Percentiles rank a stretch among this genome's conserved stretches.
phyloP scores from a whole-genome alignment of 2,888 invertebrate species.

The Tolmerus cingulatus region DNA sequence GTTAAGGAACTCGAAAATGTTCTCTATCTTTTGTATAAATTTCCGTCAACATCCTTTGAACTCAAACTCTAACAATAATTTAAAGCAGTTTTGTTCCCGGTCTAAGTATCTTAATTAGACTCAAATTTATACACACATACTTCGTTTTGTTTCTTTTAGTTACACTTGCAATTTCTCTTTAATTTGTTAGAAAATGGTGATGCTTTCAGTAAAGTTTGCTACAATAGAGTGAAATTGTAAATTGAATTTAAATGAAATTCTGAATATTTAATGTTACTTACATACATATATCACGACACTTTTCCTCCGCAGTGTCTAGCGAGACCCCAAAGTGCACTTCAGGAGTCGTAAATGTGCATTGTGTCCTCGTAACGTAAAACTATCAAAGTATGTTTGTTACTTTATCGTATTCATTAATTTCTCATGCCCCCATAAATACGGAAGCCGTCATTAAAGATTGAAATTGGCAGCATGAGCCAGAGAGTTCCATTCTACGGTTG shows the following conservation, averaged over 20 bases:
- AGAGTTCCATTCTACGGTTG: not conserved
- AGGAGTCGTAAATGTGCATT: not conserved
- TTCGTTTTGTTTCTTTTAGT: not conserved
- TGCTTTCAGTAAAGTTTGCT: not conserved
- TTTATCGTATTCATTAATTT: not conserved
- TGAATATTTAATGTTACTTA: not conserved
- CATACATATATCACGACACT: not conserved
- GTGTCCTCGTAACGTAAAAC: not conserved
- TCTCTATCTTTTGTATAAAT: no score
- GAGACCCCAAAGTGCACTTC: not conserved
- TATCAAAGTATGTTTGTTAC: not conserved
- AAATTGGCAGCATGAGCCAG: not conserved
- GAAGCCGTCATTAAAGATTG: not conserved
- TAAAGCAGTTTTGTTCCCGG: not conserved
- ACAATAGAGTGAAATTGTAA: not conserved
- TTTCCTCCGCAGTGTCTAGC: not conserved
- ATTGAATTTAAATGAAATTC: not conserved
- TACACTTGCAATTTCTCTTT: not conserved
- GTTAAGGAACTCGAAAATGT: no score
- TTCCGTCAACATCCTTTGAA: no score
- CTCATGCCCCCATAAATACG: not conserved
- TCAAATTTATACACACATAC: not conserved
- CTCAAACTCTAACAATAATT: no score
- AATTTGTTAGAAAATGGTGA: not conserved
- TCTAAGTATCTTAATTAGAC: not conserved